Conservation (phyloP, 2,888 invertebrate species). For the Itoplectis maculator region DNA sequence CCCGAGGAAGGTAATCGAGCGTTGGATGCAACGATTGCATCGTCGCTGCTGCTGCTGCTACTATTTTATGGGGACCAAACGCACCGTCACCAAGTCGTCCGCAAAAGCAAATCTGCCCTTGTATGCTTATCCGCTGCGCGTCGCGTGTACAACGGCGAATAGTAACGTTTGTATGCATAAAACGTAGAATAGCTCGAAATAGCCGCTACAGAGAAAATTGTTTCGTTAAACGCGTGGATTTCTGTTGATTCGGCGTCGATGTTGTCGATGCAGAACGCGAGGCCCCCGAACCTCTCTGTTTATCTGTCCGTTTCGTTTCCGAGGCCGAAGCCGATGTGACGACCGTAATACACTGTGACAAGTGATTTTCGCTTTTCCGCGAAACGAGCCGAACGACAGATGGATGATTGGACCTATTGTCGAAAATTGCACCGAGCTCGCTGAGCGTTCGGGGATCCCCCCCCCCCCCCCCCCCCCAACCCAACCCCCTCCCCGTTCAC, state of each 20-base stretch:
- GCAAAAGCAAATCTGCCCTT: slow-evolving; percentile 23
- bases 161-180: slow-evolving; percentile 45
- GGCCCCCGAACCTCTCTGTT: background rate
- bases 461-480: background rate
- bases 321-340: slow-evolving; percentile 9
- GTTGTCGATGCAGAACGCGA: slow-evolving; percentile 12
- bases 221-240: slow-evolving; percentile 65
- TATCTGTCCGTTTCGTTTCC: no score
- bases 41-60: slow-evolving; percentile 56
- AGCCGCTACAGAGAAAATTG: slow-evolving; percentile 71
- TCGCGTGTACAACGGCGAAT: background rate
- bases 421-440: slow-evolving; percentile 47
- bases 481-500: background rate
- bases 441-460: slow-evolving; percentile 2
- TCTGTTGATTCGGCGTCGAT: slow-evolving; percentile 50
- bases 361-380: slow-evolving; percentile 56
- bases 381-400: slow-evolving; percentile 40
- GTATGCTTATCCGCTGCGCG: slow-evolving; percentile 11
- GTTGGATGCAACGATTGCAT: slow-evolving; percentile 56
- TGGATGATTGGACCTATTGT: slow-evolving; percentile 66
- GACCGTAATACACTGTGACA: slow-evolving; percentile 43
- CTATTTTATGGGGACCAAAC: slow-evolving; percentile 32
- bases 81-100: slow-evolving; percentile 43
- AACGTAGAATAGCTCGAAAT: slow-evolving; percentile 65
- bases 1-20: slow-evolving; percentile 68